phyloP scores from a whole-genome alignment of 2,888 invertebrate species.

The Microplitis manilae region DNA sequence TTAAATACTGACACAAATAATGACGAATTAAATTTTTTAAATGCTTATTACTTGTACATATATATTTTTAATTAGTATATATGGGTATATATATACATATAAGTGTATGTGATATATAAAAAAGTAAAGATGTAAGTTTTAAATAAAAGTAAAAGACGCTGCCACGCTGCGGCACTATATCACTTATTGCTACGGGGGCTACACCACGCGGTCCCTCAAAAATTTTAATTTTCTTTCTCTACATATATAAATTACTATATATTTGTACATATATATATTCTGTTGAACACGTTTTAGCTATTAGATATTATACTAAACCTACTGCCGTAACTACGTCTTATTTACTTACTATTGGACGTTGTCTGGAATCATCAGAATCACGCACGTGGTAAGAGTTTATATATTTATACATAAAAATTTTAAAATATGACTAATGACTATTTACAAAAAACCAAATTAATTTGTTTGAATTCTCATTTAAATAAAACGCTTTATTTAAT shows the following conservation, averaged over 20 bases:
- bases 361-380: constrained; percentile 13
- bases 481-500: too few relatives aligned
- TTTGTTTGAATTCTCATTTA: background rate
- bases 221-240: constrained; percentile 1
- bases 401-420: background rate
- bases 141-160: background rate
- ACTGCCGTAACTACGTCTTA: background rate
- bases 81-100: background rate
- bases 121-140: background rate
- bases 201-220: background rate
- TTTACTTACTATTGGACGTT: background rate
- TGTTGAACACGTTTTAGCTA: background rate
- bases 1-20: background rate
- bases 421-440: background rate
- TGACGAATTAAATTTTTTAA: background rate
- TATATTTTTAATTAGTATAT: background rate
- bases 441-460: background rate
- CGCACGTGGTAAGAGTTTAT: constrained; percentile 49
- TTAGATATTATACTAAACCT: background rate
- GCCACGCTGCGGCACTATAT: constrained; percentile 1
- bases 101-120: background rate
- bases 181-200: background rate
- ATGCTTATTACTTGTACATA: too few relatives aligned
- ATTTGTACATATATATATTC: background rate
- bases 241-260: background rate